These are phyloP conservation scores for Trichomycterus rosablanca DNA, from an alignment of 2,113 vertebrate species.

Conservation along the genomic window DNA sequence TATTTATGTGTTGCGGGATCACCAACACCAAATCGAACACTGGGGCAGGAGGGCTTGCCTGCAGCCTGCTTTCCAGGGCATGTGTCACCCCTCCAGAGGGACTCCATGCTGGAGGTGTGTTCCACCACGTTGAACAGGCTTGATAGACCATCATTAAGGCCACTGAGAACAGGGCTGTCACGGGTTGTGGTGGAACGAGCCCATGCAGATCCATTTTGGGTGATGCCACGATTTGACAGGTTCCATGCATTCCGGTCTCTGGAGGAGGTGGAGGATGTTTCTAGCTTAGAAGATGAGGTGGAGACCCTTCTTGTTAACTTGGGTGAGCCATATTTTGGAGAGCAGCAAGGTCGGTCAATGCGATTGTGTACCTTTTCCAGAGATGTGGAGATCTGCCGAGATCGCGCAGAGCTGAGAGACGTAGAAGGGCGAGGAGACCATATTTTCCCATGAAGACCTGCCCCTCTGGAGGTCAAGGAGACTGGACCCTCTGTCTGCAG, in stretches of 20 bases:
- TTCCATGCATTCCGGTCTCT: slow-evolving; percentile 94
- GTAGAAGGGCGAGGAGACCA: slow-evolving; percentile 85
- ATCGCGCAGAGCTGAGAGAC: slow-evolving; percentile 79
- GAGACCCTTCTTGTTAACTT: slow-evolving; percentile 85
- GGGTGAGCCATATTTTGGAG: slow-evolving; percentile 92
- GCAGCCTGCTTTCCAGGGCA: slow-evolving; percentile 60
- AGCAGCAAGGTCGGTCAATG: slow-evolving; percentile 91
- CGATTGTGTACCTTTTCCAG: slow-evolving; percentile 92
- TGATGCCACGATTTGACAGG: slow-evolving; percentile 78
- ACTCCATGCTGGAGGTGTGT: slow-evolving; percentile 84
- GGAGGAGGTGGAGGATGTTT: slow-evolving; percentile 56
- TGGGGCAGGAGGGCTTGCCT: slow-evolving; percentile 61
- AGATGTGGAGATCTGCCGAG: slow-evolving; percentile 91
- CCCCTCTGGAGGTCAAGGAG: slow-evolving; percentile 50
- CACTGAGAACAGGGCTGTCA: slow-evolving; percentile 90
- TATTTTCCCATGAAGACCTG: slow-evolving; percentile 77
- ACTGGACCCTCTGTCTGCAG: slow-evolving; percentile 80
- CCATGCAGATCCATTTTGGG: slow-evolving; percentile 88
- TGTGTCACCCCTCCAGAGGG: slow-evolving; percentile 78
- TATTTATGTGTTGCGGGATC: slow-evolving; percentile 77
- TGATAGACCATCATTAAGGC: slow-evolving; percentile 89
- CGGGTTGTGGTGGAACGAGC: slow-evolving; percentile 95
- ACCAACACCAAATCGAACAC: slow-evolving; percentile 14
- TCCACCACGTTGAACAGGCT: slow-evolving; percentile 97
- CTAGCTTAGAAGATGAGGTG: slow-evolving; percentile 85